Conservation (phyloP, 2,888 invertebrate species). For the Lycia hirtaria region DNA sequence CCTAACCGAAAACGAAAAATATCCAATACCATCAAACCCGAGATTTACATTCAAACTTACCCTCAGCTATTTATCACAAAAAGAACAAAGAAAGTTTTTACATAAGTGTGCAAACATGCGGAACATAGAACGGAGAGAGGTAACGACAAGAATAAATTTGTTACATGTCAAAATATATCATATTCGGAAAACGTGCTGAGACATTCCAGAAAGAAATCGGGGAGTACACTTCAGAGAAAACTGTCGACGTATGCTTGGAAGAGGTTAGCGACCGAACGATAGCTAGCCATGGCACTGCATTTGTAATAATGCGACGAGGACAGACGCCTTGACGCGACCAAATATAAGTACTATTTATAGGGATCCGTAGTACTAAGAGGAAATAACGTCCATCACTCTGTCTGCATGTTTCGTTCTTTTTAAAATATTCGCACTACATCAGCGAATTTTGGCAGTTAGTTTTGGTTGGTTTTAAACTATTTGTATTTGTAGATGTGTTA, state of each 20-base stretch:
- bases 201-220: constrained; percentile 19
- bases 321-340: too few relatives aligned
- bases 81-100: constrained; percentile 17
- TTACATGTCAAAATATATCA: constrained; percentile 29
- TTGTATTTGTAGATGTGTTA: too few relatives aligned
- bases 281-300: too few relatives aligned
- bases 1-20: neutral
- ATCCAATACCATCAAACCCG: neutral
- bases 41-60: constrained; percentile 2
- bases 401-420: too few relatives aligned
- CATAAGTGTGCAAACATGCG: constrained; percentile 12
- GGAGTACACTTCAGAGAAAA: neutral
- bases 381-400: too few relatives aligned
- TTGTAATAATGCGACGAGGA: too few relatives aligned
- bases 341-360: too few relatives aligned
- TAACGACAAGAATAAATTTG: constrained; percentile 23
- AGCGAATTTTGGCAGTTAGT: too few relatives aligned
- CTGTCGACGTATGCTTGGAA: neutral
- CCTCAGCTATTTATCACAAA: constrained; percentile 7
- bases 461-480: too few relatives aligned
- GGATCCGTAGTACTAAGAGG: too few relatives aligned
- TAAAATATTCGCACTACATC: too few relatives aligned
- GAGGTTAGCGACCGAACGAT: neutral
- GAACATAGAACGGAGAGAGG: constrained; percentile 14
- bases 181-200: constrained; percentile 21